Percentiles rank a stretch among this genome's conserved stretches.
Evolutionary conservation across 2,113 vertebrate genomes (phyloP).

Genomic region (Larimichthys polyactis): DNA sequence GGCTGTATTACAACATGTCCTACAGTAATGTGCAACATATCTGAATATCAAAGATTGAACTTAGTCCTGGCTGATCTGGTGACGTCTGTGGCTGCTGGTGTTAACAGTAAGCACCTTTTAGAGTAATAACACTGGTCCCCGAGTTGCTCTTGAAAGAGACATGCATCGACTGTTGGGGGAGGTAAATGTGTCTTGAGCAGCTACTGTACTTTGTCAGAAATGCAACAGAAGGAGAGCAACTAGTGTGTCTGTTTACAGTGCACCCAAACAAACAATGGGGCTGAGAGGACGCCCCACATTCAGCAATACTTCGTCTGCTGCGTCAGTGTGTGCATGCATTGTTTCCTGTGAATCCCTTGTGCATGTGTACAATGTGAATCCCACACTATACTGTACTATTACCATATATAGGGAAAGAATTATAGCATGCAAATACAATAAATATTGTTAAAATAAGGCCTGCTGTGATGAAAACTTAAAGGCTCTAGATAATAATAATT

Average conservation of each 20-base stretch:
- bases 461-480: background rate
- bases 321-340: slow-evolving; percentile 1
- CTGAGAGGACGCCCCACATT: background rate
- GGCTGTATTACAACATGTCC: background rate
- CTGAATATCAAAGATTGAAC: background rate
- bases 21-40: background rate
- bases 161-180: background rate
- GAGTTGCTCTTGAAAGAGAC: background rate
- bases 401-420: background rate
- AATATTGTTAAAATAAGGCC: background rate
- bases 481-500: too few relatives aligned
- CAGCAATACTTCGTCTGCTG: background rate
- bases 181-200: background rate
- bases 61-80: background rate
- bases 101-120: background rate
- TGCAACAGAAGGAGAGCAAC: slow-evolving; percentile 16
- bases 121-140: background rate
- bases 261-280: slow-evolving; percentile 13
- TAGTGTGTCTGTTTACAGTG: slow-evolving; percentile 6
- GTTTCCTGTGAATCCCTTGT: slow-evolving; percentile 22
- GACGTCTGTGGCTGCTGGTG: background rate
- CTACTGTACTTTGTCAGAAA: slow-evolving; percentile 10
- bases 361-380: slow-evolving; percentile 2
- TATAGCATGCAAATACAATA: background rate
- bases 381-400: background rate